phyloP scores from a whole-genome alignment of 2,888 invertebrate species.

The Andrena fulva region DNA sequence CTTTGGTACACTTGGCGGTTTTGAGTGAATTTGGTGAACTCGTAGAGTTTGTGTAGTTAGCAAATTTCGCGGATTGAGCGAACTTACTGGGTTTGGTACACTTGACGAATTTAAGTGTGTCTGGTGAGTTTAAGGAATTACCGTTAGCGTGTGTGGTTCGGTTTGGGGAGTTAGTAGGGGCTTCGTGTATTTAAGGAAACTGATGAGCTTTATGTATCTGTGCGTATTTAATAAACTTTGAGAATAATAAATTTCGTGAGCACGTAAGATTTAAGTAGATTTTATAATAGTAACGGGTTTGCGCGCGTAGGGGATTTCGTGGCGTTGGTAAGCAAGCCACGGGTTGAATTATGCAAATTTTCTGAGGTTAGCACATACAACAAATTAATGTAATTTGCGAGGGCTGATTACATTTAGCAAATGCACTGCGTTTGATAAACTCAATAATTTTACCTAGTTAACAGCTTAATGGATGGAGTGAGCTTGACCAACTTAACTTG shows the following conservation, averaged over 20 bases:
- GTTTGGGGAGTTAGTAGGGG: not conserved
- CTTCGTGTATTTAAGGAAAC: not conserved
- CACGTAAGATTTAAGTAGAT: no score
- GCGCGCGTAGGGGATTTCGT: no score
- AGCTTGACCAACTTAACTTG: no score
- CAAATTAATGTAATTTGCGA: not conserved
- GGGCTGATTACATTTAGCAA: not conserved
- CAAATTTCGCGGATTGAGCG: conserved; percentile 10
- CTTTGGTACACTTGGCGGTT: not conserved
- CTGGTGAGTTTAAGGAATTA: not conserved
- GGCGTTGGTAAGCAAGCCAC: no score
- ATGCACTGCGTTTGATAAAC: not conserved
- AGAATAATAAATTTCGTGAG: no score
- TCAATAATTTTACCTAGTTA: conserved; percentile 6
- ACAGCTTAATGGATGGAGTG: not conserved
- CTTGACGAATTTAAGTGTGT: not conserved
- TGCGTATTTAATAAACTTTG: no score
- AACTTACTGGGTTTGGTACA: conserved; percentile 10
- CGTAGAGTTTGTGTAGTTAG: conserved; percentile 22
- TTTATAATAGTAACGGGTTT: no score
- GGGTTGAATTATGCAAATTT: not conserved
- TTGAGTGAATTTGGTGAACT: conserved; percentile 22
- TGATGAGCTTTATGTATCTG: no score
- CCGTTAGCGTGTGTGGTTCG: not conserved
- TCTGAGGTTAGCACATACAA: not conserved